Base-by-base conservation (phyloP, 2,797 vertebrate species). In the Sphenopsis melanotis region DNA sequence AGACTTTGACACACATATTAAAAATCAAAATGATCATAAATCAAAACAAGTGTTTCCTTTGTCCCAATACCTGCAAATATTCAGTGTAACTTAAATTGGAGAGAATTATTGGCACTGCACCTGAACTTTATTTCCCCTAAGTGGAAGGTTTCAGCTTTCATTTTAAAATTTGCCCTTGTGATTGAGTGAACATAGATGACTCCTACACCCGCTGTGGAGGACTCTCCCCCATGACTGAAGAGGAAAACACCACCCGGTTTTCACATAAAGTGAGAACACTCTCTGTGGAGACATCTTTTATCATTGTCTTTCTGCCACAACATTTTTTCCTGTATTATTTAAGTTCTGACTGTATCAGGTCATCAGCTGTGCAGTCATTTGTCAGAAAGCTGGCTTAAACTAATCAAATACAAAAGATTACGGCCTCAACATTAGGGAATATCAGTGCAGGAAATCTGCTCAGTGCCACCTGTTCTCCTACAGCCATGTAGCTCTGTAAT, bases 371-470 rank as follows among this genome's bases (percentile, higher is more conserved):
- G 23, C 7, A 30, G 82, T 59, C n/a, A 2, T 94, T 89, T 95
- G 69, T 95, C 93, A 92, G 69, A 87, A 93, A 84, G 65, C 49
- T 95, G 70, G 21, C 41, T 93, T 82, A 63, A 83, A 87, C 70
- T 83, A 89, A 92, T 75, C 69, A 89, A 89, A 94, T 34, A 83
- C 55, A 89, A 86, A 95, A 83, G 64, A 92, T 89, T 91, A 68
- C 57, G 83, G 30, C 26, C 49, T 78, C 23, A 34, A 12, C 19
- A 0, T 72, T 59, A 69, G 64, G 39, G 65, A 77, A 59, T 92
- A 87, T 75, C 87, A 75, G 47, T 32, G 37, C 41, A 77, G 30
- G n/a, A 61, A 89, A 89, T 91, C 68, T 94, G 69, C 34, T 88
- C 57, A 23, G 37, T 34, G 61, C 64, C 68, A 91, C 91, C 75